A percentile compares a stretch with the other conserved stretches of the same genome.
Conservation (phyloP, 2,113 vertebrate species). For the Corythornis madagascariensis region DNA sequence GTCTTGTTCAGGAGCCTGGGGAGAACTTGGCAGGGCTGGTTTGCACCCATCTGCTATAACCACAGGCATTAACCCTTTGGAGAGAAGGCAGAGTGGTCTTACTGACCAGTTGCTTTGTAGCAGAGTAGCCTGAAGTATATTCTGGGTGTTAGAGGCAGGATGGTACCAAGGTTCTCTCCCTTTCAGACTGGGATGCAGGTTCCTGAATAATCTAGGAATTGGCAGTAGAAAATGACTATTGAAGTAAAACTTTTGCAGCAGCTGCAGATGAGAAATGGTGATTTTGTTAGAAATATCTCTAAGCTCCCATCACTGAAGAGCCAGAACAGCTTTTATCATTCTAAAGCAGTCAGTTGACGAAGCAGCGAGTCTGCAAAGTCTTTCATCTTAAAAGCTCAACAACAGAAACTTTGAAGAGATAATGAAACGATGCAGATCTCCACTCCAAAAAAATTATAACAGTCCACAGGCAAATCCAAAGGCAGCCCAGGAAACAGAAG, state of each 20-base stretch:
- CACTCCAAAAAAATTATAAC: slow-evolving; percentile 34
- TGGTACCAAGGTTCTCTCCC: not conserved
- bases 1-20: not conserved
- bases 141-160: not conserved
- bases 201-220: not conserved
- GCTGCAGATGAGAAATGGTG: slow-evolving; percentile 9
- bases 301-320: slow-evolving; percentile 14
- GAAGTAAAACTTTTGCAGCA: slow-evolving; percentile 1
- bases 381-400: slow-evolving; percentile 62
- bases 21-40: slow-evolving; percentile 35
- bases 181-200: not conserved
- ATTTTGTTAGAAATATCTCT: slow-evolving; percentile 28
- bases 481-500: not conserved
- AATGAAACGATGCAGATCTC: slow-evolving; percentile 32
- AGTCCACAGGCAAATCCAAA: slow-evolving; percentile 28
- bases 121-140: not conserved
- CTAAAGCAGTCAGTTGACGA: slow-evolving; percentile 24
- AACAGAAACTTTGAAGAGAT: slow-evolving; percentile 50
- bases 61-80: slow-evolving; percentile 40
- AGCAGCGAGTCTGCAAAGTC: slow-evolving; percentile 34
- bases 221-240: slow-evolving; percentile 15
- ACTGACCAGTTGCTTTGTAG: not conserved
- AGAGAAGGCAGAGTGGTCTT: not conserved
- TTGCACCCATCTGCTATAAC: slow-evolving; percentile 43
- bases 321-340: slow-evolving; percentile 60